phyloP scores from a whole-genome alignment of 2,888 invertebrate genomes.

The Chloromyia formosa region DNA sequence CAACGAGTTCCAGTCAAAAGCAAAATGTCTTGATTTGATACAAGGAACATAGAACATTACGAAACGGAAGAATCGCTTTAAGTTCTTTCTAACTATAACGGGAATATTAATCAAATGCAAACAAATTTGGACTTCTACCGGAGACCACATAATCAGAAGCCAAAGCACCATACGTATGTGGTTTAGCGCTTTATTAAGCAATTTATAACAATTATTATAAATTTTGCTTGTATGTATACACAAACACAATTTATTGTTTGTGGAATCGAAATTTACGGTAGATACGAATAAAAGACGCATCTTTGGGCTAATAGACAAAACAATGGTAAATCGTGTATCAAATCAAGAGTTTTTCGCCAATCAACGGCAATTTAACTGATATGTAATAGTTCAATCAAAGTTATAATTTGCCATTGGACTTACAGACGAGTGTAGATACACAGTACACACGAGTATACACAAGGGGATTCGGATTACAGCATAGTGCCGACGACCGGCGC shows the following conservation, averaged over 20 bases:
- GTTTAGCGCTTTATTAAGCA: not conserved
- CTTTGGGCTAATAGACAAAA: not conserved
- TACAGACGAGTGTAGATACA: not conserved
- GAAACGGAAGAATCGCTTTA: no score
- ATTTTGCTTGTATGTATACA: not conserved
- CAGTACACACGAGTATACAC: no score
- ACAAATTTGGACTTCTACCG: no score
- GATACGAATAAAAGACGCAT: not conserved
- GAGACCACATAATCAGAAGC: no score
- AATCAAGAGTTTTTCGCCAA: not conserved
- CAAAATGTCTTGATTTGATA: no score
- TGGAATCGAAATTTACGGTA: not conserved
- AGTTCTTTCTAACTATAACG: no score
- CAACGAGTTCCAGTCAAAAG: no score
- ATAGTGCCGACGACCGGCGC: not conserved
- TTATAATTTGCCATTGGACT: not conserved
- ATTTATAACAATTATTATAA: slow-evolving; percentile 3
- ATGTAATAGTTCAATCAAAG: slow-evolving; percentile 2
- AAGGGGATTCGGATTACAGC: not conserved
- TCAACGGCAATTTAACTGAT: slow-evolving; percentile 8
- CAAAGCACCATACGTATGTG: no score
- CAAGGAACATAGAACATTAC: no score
- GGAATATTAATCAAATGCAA: no score
- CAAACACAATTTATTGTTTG: not conserved
- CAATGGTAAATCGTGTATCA: slow-evolving; percentile 5